Base-by-base conservation (phyloP, 2,113 vertebrate species). In the Syrmaticus mikado region DNA sequence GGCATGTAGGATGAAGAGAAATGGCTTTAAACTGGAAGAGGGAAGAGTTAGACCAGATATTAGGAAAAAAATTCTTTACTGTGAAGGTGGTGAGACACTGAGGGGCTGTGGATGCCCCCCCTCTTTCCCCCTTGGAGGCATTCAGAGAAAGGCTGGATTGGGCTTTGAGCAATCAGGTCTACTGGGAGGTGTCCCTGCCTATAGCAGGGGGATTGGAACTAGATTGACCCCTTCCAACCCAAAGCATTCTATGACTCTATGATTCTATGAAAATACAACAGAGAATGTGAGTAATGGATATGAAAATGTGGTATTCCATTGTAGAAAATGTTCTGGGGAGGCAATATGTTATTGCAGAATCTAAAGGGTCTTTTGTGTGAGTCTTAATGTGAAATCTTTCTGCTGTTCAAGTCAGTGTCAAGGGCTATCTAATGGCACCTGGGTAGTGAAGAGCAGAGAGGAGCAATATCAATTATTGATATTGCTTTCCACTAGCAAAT, bases 301-400 rank as follows among this genome's bases (percentile, higher is more conserved):
- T 91, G 86, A 95, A 94, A 94, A 94, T 96, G 91, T 24, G 9
- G 70, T 91, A 92, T 88, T 96, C 70, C 71, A 34, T 89, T 94
- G 87, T 84, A 86, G 85, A 90, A 97, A 85, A 94, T 91, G 91
- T 87, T 95, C 85, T 91, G 85, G 86, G 92, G 89, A 95, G 40
- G 89, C 76, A 94, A 92, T 96, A 86, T 87, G 79, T 92, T 91
- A 84, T 96, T 96, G 92, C 73, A 73, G 91, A 93, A 62, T 89
- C 89, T 94, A 70, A 91, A 86, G 66, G 68, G 93, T 96, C 80
- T 92, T 96, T 92, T 92, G 50, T 80, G 79, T 72, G 87, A 87
- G 64, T 72, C 91, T 93, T 94, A 96, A 84, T 86, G 90, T 79
- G 83, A 93, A 96, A 94, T 96, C 88, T 82, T 93, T 88, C 73